A percentile compares a stretch with the other conserved stretches of the same genome.
These are phyloP conservation scores for Danio tinwini DNA, from an alignment of 2,797 vertebrate species.

Conservation along the genomic window DNA sequence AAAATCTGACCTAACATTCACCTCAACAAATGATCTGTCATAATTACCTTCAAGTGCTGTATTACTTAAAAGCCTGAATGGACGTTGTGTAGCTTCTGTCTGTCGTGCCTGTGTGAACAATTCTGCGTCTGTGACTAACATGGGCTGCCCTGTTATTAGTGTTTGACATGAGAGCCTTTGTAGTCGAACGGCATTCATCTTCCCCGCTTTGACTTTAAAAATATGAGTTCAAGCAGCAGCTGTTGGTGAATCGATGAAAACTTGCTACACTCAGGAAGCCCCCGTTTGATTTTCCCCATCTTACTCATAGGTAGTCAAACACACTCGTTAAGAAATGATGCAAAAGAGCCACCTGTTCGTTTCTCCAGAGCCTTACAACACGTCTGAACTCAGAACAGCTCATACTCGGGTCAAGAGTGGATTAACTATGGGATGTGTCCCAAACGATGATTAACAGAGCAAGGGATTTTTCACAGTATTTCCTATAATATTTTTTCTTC, in stretches of 20 bases:
- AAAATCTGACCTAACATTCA: conserved; percentile 62
- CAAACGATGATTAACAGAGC: too few relatives aligned
- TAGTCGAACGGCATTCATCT: not conserved
- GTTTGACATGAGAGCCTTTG: conserved; percentile 29
- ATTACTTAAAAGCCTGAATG: conserved; percentile 64
- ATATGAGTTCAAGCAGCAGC: conserved; percentile 5
- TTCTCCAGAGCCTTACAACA: not conserved
- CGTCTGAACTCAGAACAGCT: not conserved
- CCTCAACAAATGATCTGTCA: conserved; percentile 63
- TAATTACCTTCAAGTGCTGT: conserved; percentile 64
- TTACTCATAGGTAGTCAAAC: conserved; percentile 32
- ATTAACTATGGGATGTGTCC: too few relatives aligned
- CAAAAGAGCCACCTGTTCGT: conserved; percentile 30
- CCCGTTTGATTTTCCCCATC: conserved; percentile 9
- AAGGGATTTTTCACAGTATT: too few relatives aligned
- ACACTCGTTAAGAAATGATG: conserved; percentile 14
- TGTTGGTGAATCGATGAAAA: conserved; percentile 11
- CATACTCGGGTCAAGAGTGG: not conserved
- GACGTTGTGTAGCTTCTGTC: conserved; percentile 41
- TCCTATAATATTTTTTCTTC: too few relatives aligned
- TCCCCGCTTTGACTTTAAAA: not conserved
- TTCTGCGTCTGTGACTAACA: conserved; percentile 40
- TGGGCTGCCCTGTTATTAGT: conserved; percentile 32
- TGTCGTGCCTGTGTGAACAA: conserved; percentile 53
- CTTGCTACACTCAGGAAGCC: not conserved